These are phyloP conservation scores for Dipodomys stephensi DNA, from an alignment of 2,113 vertebrate genomes.

Conservation along the genomic window DNA sequence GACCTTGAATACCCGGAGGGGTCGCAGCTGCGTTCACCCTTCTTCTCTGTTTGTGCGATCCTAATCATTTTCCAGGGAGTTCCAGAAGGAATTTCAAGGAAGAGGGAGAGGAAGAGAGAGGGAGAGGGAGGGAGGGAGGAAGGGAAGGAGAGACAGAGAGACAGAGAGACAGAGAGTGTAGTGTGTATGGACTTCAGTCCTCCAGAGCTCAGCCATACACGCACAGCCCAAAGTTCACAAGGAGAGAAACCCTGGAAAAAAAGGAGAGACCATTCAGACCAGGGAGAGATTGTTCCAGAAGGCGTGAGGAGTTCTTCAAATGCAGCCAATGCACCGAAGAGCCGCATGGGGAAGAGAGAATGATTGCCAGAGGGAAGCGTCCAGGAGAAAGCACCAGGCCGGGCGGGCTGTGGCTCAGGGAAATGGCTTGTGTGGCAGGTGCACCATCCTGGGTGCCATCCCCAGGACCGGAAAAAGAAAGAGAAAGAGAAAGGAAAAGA, in stretches of 20 bases:
- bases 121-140: no score
- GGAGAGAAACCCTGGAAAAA: slow-evolving; percentile 23
- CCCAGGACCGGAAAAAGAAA: no score
- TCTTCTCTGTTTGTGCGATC: slow-evolving; percentile 23
- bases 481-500: no score
- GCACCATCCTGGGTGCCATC: no score
- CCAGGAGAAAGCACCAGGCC: background rate
- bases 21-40: background rate
- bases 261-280: slow-evolving; percentile 59
- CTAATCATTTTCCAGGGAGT: slow-evolving; percentile 2
- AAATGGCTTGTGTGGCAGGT: no score
- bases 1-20: no score
- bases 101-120: no score
- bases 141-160: no score
- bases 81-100: slow-evolving; percentile 56
- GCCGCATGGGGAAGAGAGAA: slow-evolving; percentile 60
- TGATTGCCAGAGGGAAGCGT: slow-evolving; percentile 51
- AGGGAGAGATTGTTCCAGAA: slow-evolving; percentile 56
- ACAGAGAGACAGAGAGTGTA: background rate
- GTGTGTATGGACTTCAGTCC: slow-evolving; percentile 49
- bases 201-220: slow-evolving; percentile 31
- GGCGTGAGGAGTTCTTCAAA: slow-evolving; percentile 55
- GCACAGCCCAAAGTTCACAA: slow-evolving; percentile 40
- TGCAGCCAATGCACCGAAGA: slow-evolving; percentile 29
- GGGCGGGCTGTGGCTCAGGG: no score